Conservation (phyloP, 2,797 vertebrate genomes). For the Eulemur coronatus region DNA sequence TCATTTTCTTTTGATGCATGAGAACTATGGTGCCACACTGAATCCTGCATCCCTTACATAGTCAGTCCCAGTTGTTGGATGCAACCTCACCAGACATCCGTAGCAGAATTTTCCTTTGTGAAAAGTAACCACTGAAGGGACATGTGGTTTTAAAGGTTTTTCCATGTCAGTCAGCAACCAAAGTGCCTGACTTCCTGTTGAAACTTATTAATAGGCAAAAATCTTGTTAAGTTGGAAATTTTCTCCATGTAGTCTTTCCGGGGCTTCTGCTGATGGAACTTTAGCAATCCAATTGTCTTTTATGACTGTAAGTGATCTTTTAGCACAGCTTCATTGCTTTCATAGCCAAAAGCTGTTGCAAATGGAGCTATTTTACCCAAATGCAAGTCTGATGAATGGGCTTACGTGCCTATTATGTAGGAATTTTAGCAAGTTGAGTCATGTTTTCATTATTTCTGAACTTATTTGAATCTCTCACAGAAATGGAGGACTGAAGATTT, state of each 20-base stretch:
- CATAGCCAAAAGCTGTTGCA: conserved; percentile 54
- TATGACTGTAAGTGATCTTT: conserved; percentile 68
- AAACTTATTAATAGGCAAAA: conserved; percentile 32
- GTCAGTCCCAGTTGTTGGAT: neutral
- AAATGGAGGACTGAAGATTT: conserved; percentile 23
- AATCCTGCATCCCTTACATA: neutral
- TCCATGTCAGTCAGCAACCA: neutral
- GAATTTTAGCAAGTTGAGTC: conserved; percentile 39
- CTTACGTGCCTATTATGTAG: conserved; percentile 2
- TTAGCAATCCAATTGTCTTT: conserved; percentile 65
- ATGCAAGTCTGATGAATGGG: conserved; percentile 40
- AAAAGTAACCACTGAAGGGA: conserved; percentile 11
- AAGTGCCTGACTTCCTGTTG: conserved; percentile 16
- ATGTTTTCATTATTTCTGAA: conserved; percentile 60
- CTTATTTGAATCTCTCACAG: conserved; percentile 29
- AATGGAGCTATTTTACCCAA: conserved; percentile 59
- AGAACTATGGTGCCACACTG: neutral
- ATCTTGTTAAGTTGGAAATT: conserved; percentile 47
- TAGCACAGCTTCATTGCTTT: conserved; percentile 60
- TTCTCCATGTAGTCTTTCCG: neutral
- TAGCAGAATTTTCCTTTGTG: neutral
- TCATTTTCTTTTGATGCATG: neutral
- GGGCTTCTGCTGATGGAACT: conserved; percentile 53
- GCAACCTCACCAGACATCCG: neutral
- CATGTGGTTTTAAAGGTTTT: conserved; percentile 32